These are phyloP conservation scores for Phoxinus phoxinus DNA, from an alignment of 2,113 vertebrate species.

Conservation along the genomic window DNA sequence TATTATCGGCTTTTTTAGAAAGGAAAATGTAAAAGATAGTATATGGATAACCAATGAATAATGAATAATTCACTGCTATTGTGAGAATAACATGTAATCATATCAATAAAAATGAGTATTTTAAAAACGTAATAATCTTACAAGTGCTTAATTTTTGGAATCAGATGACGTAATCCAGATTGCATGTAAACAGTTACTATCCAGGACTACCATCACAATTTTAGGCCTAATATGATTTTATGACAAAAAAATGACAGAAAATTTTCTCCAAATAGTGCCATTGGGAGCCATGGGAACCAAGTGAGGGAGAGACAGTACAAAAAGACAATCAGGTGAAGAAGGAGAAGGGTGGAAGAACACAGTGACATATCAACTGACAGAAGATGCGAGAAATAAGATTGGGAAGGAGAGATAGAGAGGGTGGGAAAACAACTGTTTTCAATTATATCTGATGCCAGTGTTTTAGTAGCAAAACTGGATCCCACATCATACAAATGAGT, in stretches of 20 bases:
- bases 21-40: too few species aligned
- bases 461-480: not conserved
- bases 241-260: not conserved
- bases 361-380: not conserved
- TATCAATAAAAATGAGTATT: too few species aligned
- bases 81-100: too few species aligned
- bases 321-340: not conserved
- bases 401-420: not conserved
- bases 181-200: too few species aligned
- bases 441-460: not conserved
- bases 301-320: not conserved
- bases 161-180: too few species aligned
- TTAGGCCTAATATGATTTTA: not conserved
- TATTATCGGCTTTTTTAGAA: too few species aligned
- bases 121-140: too few species aligned
- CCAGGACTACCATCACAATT: not conserved
- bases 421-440: not conserved
- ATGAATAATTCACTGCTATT: too few species aligned
- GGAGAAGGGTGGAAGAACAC: not conserved
- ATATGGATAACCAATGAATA: too few species aligned
- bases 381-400: conserved; percentile 14
- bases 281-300: conserved; percentile 21
- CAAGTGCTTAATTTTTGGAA: too few species aligned
- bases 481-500: not conserved
- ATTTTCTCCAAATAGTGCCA: not conserved